phyloP scores from a whole-genome alignment of 2,888 invertebrate genomes.

The Flexamia atlantica region DNA sequence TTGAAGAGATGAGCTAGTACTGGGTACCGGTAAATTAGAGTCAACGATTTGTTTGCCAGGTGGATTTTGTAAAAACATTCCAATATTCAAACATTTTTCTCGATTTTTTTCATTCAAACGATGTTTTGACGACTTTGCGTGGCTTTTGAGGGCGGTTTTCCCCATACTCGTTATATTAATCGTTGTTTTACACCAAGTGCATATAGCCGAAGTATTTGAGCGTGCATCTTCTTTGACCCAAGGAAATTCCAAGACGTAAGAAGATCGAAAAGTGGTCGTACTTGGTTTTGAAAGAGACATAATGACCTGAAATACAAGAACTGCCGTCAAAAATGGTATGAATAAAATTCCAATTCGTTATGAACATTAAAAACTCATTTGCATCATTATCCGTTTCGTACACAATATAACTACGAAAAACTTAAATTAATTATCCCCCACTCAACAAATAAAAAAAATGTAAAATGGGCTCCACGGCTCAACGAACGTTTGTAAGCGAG shows the following conservation, averaged over 20 bases:
- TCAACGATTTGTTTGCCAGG: background rate
- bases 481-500: too few relatives aligned
- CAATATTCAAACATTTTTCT: background rate
- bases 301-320: too few relatives aligned
- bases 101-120: background rate
- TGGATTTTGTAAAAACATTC: constrained; percentile 19
- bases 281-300: constrained; percentile 20
- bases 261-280: background rate
- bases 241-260: constrained; percentile 8
- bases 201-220: background rate
- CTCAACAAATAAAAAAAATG: too few relatives aligned
- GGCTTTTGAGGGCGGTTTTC: constrained; percentile 7
- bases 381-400: too few relatives aligned
- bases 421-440: too few relatives aligned
- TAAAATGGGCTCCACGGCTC: too few relatives aligned
- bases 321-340: too few relatives aligned
- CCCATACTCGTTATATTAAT: constrained; percentile 15
- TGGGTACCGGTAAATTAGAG: too few relatives aligned
- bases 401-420: too few relatives aligned
- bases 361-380: too few relatives aligned
- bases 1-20: too few relatives aligned
- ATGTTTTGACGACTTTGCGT: background rate
- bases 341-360: too few relatives aligned
- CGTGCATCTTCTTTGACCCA: constrained; percentile 14
- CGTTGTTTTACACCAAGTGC: constrained; percentile 1